phyloP scores from a whole-genome alignment of 92 coral and sea anemone genomes.

The Actinostola sp. region DNA sequence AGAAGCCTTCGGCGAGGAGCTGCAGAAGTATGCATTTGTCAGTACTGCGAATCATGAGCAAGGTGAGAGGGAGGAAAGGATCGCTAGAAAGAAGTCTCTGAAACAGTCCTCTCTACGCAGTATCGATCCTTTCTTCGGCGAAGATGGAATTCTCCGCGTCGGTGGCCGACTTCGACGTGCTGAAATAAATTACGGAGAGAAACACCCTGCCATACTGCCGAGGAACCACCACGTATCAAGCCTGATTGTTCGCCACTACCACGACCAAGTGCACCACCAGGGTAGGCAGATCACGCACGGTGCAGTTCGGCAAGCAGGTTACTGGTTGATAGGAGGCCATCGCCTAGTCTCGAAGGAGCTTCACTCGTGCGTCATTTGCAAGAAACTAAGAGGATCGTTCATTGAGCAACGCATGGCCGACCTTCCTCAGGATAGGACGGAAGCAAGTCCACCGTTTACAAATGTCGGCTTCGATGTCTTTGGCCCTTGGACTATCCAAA shows the following conservation, averaged over 20 bases:
- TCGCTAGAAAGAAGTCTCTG: neutral
- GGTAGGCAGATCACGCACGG: slow-evolving; percentile 43
- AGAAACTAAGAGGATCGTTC: slow-evolving; percentile 32
- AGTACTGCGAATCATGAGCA: neutral
- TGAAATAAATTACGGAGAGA: slow-evolving; percentile 22
- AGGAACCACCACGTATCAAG: slow-evolving; percentile 36
- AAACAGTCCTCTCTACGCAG: too few relatives aligned
- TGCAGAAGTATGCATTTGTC: neutral
- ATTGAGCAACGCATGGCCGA: slow-evolving; percentile 10
- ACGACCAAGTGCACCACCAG: slow-evolving; percentile 48
- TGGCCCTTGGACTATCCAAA: slow-evolving; percentile 13
- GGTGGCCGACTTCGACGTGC: slow-evolving; percentile 45
- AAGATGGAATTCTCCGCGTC: slow-evolving; percentile 35
- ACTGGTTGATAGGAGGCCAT: slow-evolving; percentile 53
- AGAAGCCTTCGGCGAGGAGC: slow-evolving; percentile 16
- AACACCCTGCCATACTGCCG: slow-evolving; percentile 52
- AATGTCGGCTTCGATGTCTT: slow-evolving; percentile 31
- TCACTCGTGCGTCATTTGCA: slow-evolving; percentile 26
- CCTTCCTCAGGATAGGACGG: slow-evolving; percentile 33
- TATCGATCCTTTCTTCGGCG: slow-evolving; percentile 29
- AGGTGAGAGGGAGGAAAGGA: neutral
- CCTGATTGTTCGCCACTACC: slow-evolving; percentile 35
- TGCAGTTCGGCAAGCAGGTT: slow-evolving; percentile 30
- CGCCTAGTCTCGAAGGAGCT: slow-evolving; percentile 19
- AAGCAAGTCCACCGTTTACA: slow-evolving; percentile 25